Evolutionary conservation across 2,113 vertebrate genomes (phyloP).

Genomic region (Gopherus evgoodei): DNA sequence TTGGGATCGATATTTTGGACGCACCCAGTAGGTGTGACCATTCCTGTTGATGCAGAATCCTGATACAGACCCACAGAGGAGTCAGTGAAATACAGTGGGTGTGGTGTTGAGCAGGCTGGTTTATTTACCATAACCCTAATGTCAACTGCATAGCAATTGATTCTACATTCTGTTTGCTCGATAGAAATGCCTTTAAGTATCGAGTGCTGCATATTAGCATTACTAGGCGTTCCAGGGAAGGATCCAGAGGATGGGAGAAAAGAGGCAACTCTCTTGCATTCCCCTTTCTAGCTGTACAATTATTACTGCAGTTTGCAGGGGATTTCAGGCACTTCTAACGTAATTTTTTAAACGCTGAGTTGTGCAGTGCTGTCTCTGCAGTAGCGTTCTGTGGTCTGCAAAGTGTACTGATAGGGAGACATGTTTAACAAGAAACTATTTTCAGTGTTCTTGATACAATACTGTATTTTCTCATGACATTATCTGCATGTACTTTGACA

Average conservation of each 20-base stretch:
- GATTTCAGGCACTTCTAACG: not conserved
- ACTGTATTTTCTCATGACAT: slow-evolving; percentile 61
- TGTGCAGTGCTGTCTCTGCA: not conserved
- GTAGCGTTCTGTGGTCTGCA: not conserved
- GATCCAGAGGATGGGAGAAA: not conserved
- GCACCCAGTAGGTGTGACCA: not conserved
- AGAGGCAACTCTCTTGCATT: not conserved
- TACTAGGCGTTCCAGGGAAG: not conserved
- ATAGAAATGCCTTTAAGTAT: not conserved
- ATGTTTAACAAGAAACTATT: slow-evolving; percentile 58
- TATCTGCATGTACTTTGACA: slow-evolving; percentile 63
- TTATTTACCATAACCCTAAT: not conserved
- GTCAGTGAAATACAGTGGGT: not conserved
- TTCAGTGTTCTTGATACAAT: slow-evolving; percentile 57
- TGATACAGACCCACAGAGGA: not conserved
- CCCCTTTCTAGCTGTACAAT: not conserved
- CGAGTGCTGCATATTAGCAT: not conserved
- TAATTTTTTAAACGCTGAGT: slow-evolving; percentile 15
- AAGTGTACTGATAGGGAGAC: not conserved
- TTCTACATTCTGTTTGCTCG: not conserved
- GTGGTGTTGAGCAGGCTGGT: not conserved
- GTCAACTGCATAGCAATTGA: not conserved
- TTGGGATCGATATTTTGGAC: not conserved
- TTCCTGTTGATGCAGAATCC: not conserved
- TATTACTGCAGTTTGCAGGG: not conserved